Percentiles rank a stretch among this genome's conserved stretches.
Evolutionary conservation across 2,888 invertebrate genomes (phyloP).

Genomic region (Coleophora flavipennella): DNA sequence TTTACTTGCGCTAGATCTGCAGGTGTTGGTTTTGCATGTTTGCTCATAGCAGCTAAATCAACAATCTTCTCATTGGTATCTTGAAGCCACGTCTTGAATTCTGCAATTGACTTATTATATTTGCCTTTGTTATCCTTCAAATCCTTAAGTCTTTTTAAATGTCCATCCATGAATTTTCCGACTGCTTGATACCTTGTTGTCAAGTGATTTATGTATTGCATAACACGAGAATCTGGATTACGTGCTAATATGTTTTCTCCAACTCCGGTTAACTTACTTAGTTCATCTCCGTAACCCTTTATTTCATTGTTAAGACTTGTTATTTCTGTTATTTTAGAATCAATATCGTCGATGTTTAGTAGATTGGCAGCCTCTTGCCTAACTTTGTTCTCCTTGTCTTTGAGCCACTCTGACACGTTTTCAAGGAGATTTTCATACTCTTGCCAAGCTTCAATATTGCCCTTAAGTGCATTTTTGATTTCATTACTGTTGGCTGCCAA

Average conservation of each 20-base stretch:
- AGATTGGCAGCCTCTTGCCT: slow-evolving; percentile 81
- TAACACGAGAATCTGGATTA: slow-evolving; percentile 87
- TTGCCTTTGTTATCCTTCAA: slow-evolving; percentile 79
- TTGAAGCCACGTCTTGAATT: slow-evolving; percentile 85
- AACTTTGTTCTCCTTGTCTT: slow-evolving; percentile 83
- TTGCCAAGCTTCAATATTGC: slow-evolving; percentile 83
- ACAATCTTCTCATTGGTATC: slow-evolving; percentile 83
- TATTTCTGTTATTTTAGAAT: slow-evolving; percentile 79
- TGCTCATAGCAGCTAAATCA: slow-evolving; percentile 80
- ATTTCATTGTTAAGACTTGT: slow-evolving; percentile 76
- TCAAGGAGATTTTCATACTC: slow-evolving; percentile 86
- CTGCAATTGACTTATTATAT: slow-evolving; percentile 76
- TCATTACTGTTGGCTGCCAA: slow-evolving; percentile 78
- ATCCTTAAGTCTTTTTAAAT: slow-evolving; percentile 80
- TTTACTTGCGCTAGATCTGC: slow-evolving; percentile 84
- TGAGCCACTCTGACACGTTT: slow-evolving; percentile 81
- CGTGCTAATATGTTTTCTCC: slow-evolving; percentile 81
- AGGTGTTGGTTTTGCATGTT: slow-evolving; percentile 82
- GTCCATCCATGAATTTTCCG: slow-evolving; percentile 78
- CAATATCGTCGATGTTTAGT: slow-evolving; percentile 77
- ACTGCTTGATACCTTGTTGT: slow-evolving; percentile 83
- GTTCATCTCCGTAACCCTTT: slow-evolving; percentile 74
- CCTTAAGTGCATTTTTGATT: slow-evolving; percentile 78
- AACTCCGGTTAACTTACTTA: slow-evolving; percentile 77
- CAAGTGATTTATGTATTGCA: slow-evolving; percentile 85